Conservation (phyloP, 2,113 vertebrate species). For the Ginglymostoma cirratum region DNA sequence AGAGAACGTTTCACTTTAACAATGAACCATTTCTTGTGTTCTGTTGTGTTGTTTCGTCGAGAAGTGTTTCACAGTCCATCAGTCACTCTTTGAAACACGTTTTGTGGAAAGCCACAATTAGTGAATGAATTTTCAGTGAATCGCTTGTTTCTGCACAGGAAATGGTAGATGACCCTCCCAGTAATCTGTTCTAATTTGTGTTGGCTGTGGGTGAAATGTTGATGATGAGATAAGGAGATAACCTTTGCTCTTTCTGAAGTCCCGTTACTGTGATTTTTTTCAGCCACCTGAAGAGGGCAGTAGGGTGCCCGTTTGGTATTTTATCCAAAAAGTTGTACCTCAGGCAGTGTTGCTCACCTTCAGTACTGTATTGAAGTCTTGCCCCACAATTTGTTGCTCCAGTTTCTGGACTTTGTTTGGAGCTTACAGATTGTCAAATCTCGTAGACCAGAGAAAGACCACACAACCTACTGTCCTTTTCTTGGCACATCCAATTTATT, state of each 20-base stretch:
- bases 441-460: not conserved
- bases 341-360: not conserved
- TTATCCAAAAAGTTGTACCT: not conserved
- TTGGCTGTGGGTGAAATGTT: not conserved
- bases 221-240: not conserved
- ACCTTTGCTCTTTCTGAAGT: not conserved
- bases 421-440: not conserved
- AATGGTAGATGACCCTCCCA: not conserved
- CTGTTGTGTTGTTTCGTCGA: not conserved
- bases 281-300: not conserved
- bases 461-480: not conserved
- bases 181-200: not conserved
- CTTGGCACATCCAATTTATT: not conserved
- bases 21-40: not conserved
- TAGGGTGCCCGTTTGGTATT: not conserved
- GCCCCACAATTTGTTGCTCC: not conserved
- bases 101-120: not conserved
- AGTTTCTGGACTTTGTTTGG: not conserved
- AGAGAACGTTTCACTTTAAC: no score
- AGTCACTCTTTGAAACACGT: not conserved
- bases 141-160: not conserved
- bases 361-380: not conserved
- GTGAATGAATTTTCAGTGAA: not conserved
- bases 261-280: not conserved
- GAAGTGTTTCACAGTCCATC: not conserved